Evolutionary conservation across 2,797 vertebrate species (phyloP).

Genomic region (Hoplostethus mediterraneus): DNA sequence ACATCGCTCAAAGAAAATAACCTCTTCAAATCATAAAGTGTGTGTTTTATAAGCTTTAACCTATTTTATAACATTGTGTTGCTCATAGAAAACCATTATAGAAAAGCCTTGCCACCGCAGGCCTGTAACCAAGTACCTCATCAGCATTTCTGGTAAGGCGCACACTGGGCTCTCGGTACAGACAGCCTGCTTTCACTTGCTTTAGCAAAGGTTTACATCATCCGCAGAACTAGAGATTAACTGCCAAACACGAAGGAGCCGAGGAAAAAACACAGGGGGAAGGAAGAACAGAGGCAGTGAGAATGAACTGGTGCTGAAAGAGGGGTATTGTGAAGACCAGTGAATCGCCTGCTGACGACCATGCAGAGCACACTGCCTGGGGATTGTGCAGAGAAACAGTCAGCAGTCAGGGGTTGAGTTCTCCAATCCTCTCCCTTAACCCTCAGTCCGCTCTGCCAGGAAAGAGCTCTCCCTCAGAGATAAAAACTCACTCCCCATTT

Average conservation of each 20-base stretch:
- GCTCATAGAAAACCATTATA: slow-evolving; percentile 70
- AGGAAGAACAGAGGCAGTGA: slow-evolving; percentile 25
- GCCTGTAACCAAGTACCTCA: slow-evolving; percentile 69
- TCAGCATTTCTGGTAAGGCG: slow-evolving; percentile 79
- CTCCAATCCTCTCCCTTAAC: slow-evolving; percentile 48
- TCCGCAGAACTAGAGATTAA: slow-evolving; percentile 50
- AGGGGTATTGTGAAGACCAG: slow-evolving; percentile 70
- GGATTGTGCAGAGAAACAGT: slow-evolving; percentile 60
- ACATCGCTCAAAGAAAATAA: slow-evolving; percentile 53
- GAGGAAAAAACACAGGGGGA: slow-evolving; percentile 37
- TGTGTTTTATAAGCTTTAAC: slow-evolving; percentile 68
- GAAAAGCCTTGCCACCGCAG: slow-evolving; percentile 61
- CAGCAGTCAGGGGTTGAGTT: slow-evolving; percentile 64
- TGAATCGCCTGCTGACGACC: slow-evolving; percentile 57
- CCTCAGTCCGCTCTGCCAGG: slow-evolving; percentile 42
- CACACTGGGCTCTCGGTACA: slow-evolving; percentile 46
- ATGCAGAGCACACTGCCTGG: slow-evolving; percentile 54
- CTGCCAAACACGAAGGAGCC: slow-evolving; percentile 48
- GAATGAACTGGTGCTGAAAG: slow-evolving; percentile 80
- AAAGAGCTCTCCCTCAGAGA: slow-evolving; percentile 43
- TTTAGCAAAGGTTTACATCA: slow-evolving; percentile 63
- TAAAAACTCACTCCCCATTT: slow-evolving; percentile 35
- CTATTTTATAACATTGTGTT: slow-evolving; percentile 67
- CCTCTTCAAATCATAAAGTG: slow-evolving; percentile 38
- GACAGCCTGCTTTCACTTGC: slow-evolving; percentile 54